Base-by-base conservation (phyloP, 2,113 vertebrate species). In the Clupea harengus region DNA sequence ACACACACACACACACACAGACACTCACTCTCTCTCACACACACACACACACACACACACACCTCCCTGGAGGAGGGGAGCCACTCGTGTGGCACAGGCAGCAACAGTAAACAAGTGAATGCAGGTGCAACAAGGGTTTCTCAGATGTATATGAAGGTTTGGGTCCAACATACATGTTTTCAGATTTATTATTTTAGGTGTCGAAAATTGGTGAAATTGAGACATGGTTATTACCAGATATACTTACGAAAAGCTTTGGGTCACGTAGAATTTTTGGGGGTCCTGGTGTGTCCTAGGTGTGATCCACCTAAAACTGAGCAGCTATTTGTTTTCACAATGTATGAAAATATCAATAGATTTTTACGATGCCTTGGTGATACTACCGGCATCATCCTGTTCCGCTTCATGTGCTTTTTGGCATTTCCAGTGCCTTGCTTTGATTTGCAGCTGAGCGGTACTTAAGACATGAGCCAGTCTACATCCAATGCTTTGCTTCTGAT, bases 131-230 rank as follows among this genome's bases (percentile, higher is more conserved):
- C 13, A 75, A 75, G 28, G 67, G 4, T 75, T 75, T 75, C 67
- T 75, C 86, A 81, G 89, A 92, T 88, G n/a, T 64, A 39, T 75
- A 94, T 95, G 94, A 96, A 96, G 95, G 93, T 93, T 91, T 89
- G 91, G 90, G 92, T 93, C 94, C 93, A 92, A 93, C 90, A 92
- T 87, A 91, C 83, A 88, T 92, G 91, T 93, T 92, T 67, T 81
- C 89, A 90, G 90, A 88, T 90, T 89, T 78, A 86, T 72, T 39
- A 86, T 87, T 88, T 89, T 83, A 89, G 83, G 83, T 83, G 83
- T 83, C 57, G 83, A 39, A 39, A 39, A 39, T 39, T 39, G 39
- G 39, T 39, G 39, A 39, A 39, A 39, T 39, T 32, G 7, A 44
- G 28, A 75, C 28, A 20, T 85, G 67, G 84, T 52, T 52, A 49